phyloP scores from a whole-genome alignment of 2,888 invertebrate species.

The Eretmocerus hayati region DNA sequence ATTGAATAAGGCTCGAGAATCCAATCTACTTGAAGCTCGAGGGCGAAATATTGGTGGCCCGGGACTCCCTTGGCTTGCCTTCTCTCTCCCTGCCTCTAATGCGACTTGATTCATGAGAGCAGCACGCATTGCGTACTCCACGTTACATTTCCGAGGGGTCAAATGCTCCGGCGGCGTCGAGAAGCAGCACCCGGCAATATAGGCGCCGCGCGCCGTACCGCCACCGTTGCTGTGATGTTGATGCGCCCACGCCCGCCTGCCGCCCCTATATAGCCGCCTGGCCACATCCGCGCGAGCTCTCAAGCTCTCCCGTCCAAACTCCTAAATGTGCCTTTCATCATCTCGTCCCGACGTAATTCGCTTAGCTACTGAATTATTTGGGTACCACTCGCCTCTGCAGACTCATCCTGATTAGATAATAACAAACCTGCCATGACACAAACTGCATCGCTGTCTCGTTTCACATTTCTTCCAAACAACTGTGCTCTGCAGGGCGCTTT shows the following conservation, averaged over 20 bases:
- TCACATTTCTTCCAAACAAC: not conserved
- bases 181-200: no score
- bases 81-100: constrained; percentile 29
- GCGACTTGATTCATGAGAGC: constrained; percentile 46
- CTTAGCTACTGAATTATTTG: constrained; percentile 44
- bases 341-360: constrained; percentile 43
- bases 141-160: constrained; percentile 37
- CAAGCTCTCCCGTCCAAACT: constrained; percentile 12
- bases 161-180: constrained; percentile 32
- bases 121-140: constrained; percentile 33
- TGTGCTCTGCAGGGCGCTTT: no score
- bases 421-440: not conserved
- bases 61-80: constrained; percentile 21
- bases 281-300: constrained; percentile 4
- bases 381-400: constrained; percentile 26
- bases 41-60: constrained; percentile 41
- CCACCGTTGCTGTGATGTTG: no score
- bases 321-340: constrained; percentile 44
- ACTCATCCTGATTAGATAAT: constrained; percentile 11
- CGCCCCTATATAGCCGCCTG: no score
- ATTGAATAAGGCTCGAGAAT: constrained; percentile 45
- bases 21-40: constrained; percentile 43
- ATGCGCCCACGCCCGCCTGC: no score
- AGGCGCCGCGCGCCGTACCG: no score
- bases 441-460: not conserved